Evolutionary conservation across 2,888 invertebrate genomes (phyloP).

Genomic region (Galeopsomyia nigrocyanea): DNA sequence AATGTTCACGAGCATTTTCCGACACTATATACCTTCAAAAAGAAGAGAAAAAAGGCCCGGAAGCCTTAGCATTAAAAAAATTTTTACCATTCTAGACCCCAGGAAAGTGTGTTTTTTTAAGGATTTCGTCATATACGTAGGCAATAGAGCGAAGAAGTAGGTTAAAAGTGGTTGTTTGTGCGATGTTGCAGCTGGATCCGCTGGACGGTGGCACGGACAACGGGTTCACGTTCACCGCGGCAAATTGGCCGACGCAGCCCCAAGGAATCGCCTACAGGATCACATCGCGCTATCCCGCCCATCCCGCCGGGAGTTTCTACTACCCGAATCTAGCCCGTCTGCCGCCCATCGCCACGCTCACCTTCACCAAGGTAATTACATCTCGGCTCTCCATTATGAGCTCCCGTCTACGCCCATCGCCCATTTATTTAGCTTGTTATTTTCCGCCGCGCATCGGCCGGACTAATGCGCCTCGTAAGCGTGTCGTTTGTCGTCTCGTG

Average conservation of each 20-base stretch:
- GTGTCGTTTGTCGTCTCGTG: no score
- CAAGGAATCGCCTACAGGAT: conserved; percentile 90
- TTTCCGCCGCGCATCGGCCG: neutral
- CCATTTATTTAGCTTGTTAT: neutral
- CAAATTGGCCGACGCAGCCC: conserved; percentile 94
- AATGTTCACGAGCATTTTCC: no score
- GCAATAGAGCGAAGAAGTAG: neutral
- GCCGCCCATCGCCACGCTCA: conserved; percentile 91
- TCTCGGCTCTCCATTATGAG: conserved; percentile 26
- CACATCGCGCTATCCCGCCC: conserved; percentile 89
- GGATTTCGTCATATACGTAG: no score
- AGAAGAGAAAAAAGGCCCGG: no score
- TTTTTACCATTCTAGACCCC: no score
- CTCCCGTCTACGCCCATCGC: neutral
- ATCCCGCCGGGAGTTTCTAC: conserved; percentile 95
- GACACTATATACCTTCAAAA: no score
- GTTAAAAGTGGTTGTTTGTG: neutral
- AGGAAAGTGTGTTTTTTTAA: no score
- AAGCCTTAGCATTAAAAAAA: no score
- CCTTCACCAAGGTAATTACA: conserved; percentile 84
- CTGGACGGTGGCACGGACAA: conserved; percentile 95
- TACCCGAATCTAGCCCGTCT: conserved; percentile 90
- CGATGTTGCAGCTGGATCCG: conserved; percentile 80
- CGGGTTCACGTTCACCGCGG: conserved; percentile 96
- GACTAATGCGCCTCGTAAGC: neutral